A percentile compares a stretch with the other conserved stretches of the same genome.
Conservation (phyloP, 2,113 vertebrate species). For the Daubentonia madagascariensis region DNA sequence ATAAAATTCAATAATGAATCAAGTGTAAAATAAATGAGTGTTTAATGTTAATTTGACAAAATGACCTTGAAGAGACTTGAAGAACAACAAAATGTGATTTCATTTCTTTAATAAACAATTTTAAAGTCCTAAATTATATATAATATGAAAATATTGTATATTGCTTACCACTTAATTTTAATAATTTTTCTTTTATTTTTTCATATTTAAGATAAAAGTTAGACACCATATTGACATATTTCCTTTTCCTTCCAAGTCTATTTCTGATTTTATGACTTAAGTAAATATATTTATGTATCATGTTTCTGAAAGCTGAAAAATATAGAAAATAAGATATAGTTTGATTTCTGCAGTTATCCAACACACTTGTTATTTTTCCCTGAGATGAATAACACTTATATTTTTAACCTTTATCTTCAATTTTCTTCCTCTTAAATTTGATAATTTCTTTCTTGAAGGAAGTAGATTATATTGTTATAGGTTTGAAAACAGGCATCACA, state of each 20-base stretch:
- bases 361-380: neutral
- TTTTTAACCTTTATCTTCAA: neutral
- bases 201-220: neutral
- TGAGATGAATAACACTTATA: neutral
- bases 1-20: neutral
- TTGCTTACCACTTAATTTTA: neutral
- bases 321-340: neutral
- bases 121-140: neutral
- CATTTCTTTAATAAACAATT: conserved; percentile 38
- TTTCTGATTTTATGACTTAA: neutral
- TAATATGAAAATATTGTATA: neutral
- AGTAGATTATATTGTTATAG: neutral
- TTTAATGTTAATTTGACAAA: neutral
- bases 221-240: neutral
- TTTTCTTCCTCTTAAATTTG: neutral
- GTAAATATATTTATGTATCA: neutral
- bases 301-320: neutral
- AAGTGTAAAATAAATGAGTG: conserved; percentile 39
- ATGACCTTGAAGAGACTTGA: neutral
- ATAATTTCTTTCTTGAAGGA: neutral
- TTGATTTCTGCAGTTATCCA: neutral
- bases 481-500: neutral
- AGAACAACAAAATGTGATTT: conserved; percentile 40
- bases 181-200: neutral
- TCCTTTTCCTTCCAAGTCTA: neutral